Base-by-base conservation (phyloP, 2,113 vertebrate genomes). In the Catharus fuscescens region DNA sequence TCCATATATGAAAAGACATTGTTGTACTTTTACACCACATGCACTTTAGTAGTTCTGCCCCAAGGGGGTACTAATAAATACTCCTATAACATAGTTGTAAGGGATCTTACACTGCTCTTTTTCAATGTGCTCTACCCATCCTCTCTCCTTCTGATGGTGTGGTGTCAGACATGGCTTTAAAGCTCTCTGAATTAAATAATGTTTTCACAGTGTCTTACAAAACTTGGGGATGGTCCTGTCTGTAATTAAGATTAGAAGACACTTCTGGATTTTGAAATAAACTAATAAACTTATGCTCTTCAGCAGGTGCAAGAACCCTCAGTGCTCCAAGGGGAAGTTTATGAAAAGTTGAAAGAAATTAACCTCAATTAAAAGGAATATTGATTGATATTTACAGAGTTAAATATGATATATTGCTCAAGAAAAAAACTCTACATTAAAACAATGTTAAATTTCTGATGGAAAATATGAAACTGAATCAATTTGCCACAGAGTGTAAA, bases 311-410 rank as follows among this genome's bases (percentile, higher is more conserved):
- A 96, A 92, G 77, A 95, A 79, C 81, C 81, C 72, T 97, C 78
- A 11, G 9, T 36, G 62, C 78, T 86, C 91, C 85, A 88, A 80
- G 69, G 95, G 83, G 87, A 96, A 95, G 83, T 96, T 95, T 96
- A 81, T 84, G 95, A 92, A 91, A 97, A 97, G 97, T 97, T 98
- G 97, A 97, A 98, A 97, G 95, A 98, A 97, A 98, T 98, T 98
- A 98, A 98, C 97, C 97, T 98, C 97, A 98, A 96, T 98, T 98
- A 98, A 97, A 97, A 87, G 61, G 81, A 97, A 96, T 96, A 96
- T 88, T 98, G 97, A 97, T 97, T 95, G 95, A 97, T 98, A 91
- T 92, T 93, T 97, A 76, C 69, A 84, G 90, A 96, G 88, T 96
- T 97, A 97, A 98, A 96, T 97, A 96, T 96, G 96, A 97, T 97